Evolutionary conservation across 2,113 vertebrate genomes (phyloP).

Genomic region (Vanacampus margaritifer): DNA sequence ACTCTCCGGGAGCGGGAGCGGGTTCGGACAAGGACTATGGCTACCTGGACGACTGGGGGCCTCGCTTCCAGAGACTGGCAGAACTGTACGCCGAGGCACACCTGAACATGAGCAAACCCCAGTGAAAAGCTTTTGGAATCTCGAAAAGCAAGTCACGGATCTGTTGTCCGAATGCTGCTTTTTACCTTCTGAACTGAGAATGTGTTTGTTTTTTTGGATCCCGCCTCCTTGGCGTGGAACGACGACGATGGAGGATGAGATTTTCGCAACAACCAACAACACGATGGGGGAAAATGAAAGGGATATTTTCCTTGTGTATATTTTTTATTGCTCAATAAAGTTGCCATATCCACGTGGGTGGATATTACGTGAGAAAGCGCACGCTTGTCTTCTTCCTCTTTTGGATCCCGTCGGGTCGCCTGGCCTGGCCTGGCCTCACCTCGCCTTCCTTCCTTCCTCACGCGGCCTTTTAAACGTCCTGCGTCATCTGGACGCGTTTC

Average conservation of each 20-base stretch:
- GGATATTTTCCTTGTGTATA: conserved; percentile 90
- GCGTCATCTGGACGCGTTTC: neutral
- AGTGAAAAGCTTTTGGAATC: conserved; percentile 53
- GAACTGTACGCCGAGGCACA: conserved; percentile 90
- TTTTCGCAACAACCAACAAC: conserved; percentile 73
- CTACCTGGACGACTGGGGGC: conserved; percentile 91
- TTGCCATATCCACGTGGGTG: conserved; percentile 81
- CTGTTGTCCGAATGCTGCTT: conserved; percentile 64
- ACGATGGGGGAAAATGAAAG: conserved; percentile 69
- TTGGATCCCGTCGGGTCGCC: neutral
- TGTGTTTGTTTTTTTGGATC: conserved; percentile 69
- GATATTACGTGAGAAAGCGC: conserved; percentile 73
- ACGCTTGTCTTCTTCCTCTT: conserved; percentile 54
- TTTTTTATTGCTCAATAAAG: conserved; percentile 96
- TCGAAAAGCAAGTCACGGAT: conserved; percentile 55
- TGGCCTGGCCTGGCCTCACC: too few species aligned
- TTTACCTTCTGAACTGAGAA: conserved; percentile 75
- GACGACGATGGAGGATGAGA: conserved; percentile 62
- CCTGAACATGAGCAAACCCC: conserved; percentile 50
- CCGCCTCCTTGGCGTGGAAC: conserved; percentile 76
- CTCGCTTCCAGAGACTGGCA: conserved; percentile 89
- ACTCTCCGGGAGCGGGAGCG: conserved; percentile 79
- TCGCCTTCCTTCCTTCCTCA: neutral
- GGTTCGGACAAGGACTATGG: conserved; percentile 84
- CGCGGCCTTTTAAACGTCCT: neutral